A percentile compares a stretch with the other conserved stretches of the same genome.
Conservation (phyloP, 1,140 invertebrate species). For the Drusus annulatus region DNA sequence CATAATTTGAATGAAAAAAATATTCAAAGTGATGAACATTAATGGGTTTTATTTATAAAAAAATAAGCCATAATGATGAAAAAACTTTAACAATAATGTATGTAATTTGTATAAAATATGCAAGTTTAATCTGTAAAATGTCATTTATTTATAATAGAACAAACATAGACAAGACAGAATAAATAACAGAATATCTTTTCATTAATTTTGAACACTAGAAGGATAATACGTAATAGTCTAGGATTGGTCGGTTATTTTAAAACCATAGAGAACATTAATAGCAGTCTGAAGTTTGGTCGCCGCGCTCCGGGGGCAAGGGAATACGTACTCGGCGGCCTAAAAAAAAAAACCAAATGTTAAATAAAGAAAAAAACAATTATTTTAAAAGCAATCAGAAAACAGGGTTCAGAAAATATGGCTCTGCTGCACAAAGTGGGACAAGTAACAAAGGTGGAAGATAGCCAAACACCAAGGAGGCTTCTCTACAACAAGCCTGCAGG, state of each 20-base stretch:
- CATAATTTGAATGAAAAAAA: no score
- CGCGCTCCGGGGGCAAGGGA: slow-evolving; percentile 55
- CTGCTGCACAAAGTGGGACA: no score
- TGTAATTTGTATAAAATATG: no score
- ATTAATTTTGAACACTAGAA: slow-evolving; percentile 28
- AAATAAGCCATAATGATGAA: no score
- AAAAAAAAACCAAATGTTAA: slow-evolving; percentile 1
- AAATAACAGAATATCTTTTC: slow-evolving; percentile 36
- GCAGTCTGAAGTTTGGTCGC: slow-evolving; percentile 55
- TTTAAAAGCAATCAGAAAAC: no score
- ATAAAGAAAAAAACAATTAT: no score
- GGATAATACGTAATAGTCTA: slow-evolving; percentile 7
- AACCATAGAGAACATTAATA: slow-evolving; percentile 44
- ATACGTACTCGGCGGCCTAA: slow-evolving; percentile 55
- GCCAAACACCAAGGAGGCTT: no score
- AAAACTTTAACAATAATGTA: slow-evolving; percentile 16
- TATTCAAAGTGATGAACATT: no score
- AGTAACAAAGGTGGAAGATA: no score
- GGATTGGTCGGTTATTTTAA: slow-evolving; percentile 16
- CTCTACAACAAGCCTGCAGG: no score
- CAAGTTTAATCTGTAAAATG: slow-evolving; percentile 23
- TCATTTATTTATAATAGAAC: slow-evolving; percentile 22
- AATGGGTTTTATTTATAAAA: no score
- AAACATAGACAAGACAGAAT: slow-evolving; percentile 42
- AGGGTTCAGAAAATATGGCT: no score